Percentiles rank a stretch among this genome's conserved stretches.
Conservation (phyloP, 2,797 vertebrate genomes). For the Rallus crepitans region DNA sequence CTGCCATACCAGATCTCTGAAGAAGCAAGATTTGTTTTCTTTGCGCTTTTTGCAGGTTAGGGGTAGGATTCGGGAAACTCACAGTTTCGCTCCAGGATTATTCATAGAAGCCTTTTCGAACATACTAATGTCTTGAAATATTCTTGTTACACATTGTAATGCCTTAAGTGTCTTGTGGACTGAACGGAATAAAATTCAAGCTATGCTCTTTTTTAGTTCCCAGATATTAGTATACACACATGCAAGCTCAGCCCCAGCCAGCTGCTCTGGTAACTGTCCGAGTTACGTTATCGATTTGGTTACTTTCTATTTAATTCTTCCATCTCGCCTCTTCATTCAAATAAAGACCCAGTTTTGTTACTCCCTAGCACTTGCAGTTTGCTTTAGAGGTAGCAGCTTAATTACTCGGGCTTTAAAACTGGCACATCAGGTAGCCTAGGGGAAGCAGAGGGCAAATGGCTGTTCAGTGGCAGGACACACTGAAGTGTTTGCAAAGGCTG, state of each 20-base stretch:
- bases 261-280: not conserved
- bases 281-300: not conserved
- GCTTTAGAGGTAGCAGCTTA: not conserved
- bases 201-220: not conserved
- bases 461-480: not conserved
- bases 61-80: slow-evolving; percentile 12
- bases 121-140: not conserved
- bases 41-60: slow-evolving; percentile 39
- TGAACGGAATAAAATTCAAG: not conserved
- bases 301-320: not conserved
- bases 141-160: not conserved
- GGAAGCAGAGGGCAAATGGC: not conserved
- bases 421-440: not conserved
- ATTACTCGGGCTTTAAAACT: not conserved
- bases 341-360: not conserved
- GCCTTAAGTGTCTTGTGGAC: not conserved
- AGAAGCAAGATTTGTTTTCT: slow-evolving; percentile 39
- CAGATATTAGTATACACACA: not conserved
- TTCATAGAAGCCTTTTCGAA: slow-evolving; percentile 24
- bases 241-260: not conserved
- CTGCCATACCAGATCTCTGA: slow-evolving; percentile 3
- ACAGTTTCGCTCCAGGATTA: not conserved
- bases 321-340: not conserved
- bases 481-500: not conserved
- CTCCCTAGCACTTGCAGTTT: not conserved